Conservation (phyloP, 2,888 invertebrate species). For the Melieria omissa region DNA sequence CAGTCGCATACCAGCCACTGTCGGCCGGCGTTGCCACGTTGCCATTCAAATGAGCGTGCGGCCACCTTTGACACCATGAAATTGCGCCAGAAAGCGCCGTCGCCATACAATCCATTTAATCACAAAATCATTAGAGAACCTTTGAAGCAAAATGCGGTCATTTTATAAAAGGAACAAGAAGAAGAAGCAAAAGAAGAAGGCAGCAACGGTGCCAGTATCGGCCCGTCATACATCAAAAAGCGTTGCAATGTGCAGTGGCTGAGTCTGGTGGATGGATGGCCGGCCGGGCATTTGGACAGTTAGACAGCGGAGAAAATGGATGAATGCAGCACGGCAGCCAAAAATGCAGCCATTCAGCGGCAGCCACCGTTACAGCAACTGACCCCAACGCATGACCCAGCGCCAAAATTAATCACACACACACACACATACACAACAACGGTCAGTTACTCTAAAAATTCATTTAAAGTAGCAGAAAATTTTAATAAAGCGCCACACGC, state of each 20-base stretch:
- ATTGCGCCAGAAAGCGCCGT: neutral
- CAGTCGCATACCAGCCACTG: conserved; percentile 10
- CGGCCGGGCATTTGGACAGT: neutral
- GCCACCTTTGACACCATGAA: conserved; percentile 27
- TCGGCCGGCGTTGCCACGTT: conserved; percentile 10
- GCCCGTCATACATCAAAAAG: neutral
- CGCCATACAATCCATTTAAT: conserved; percentile 27
- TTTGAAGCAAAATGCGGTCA: conserved; percentile 33
- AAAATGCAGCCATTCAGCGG: neutral
- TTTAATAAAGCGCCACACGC: too few species aligned
- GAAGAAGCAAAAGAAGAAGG: neutral
- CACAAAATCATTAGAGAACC: conserved; percentile 32
- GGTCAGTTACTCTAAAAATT: too few species aligned
- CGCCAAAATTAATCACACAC: conserved; percentile 31
- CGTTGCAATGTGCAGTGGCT: neutral
- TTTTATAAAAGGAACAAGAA: neutral
- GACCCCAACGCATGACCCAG: conserved; percentile 31
- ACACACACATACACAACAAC: neutral
- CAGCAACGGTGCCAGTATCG: neutral
- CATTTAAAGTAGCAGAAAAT: too few species aligned
- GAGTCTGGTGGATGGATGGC: conserved; percentile 4
- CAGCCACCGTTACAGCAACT: conserved; percentile 22
- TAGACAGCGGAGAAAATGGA: neutral
- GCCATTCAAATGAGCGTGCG: conserved; percentile 17
- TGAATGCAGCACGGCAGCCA: neutral